A percentile compares a stretch with the other conserved stretches of the same genome.
phyloP scores from a whole-genome alignment of 1,140 invertebrate genomes.

The Apocrypta bakeri region DNA sequence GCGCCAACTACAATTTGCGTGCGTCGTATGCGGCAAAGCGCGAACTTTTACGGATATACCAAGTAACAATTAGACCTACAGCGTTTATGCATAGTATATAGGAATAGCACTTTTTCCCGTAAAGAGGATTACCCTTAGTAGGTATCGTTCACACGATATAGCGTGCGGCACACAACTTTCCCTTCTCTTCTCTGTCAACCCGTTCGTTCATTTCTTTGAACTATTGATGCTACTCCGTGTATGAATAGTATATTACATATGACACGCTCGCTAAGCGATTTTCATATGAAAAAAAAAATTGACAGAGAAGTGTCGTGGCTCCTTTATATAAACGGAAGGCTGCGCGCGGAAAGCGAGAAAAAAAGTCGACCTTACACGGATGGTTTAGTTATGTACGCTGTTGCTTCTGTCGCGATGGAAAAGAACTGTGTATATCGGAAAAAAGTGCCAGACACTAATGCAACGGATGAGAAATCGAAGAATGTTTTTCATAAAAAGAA shows the following conservation, averaged over 20 bases:
- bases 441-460: neutral
- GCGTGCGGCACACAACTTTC: neutral
- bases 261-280: neutral
- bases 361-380: conserved; percentile 8
- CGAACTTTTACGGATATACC: conserved; percentile 29
- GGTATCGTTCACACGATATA: too few species aligned
- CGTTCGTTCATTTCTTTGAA: too few species aligned
- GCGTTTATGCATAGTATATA: conserved; percentile 4
- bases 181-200: neutral
- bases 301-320: neutral
- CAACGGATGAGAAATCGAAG: neutral
- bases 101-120: too few species aligned
- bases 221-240: too few species aligned
- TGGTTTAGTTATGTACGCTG: neutral
- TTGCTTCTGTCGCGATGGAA: neutral
- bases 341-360: neutral
- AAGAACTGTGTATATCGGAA: neutral
- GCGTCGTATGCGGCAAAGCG: neutral
- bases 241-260: neutral
- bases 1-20: neutral
- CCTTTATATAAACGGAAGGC: neutral
- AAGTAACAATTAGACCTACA: too few species aligned
- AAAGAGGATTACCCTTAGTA: too few species aligned
- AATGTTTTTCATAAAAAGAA: neutral
- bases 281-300: neutral